Percentiles rank a stretch among this genome's conserved stretches.
These are phyloP conservation scores for Cryptus armator DNA, from an alignment of 2,888 invertebrate species.

Conservation along the genomic window DNA sequence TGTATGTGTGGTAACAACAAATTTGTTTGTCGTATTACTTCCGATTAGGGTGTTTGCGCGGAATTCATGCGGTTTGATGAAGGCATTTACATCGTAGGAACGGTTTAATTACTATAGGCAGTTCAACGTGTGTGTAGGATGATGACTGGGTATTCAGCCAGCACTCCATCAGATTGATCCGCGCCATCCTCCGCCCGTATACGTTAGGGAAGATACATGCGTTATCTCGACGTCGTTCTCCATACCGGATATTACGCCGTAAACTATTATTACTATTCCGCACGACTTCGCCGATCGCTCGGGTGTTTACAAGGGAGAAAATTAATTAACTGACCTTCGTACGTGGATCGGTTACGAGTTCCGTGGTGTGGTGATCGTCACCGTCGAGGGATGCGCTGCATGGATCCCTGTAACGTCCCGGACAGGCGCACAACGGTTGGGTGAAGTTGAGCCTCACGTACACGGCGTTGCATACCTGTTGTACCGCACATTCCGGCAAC, in stretches of 20 bases:
- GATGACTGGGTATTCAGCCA: background rate
- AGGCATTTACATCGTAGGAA: background rate
- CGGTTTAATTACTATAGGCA: background rate
- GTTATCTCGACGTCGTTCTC: background rate
- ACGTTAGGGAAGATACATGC: background rate
- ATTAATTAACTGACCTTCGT: conserved; percentile 89
- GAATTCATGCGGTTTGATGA: background rate
- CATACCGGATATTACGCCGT: conserved; percentile 22
- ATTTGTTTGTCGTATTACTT: background rate
- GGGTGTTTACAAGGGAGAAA: background rate
- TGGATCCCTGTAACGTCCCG: conserved; percentile 94
- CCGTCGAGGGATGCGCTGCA: conserved; percentile 96
- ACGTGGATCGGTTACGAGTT: conserved; percentile 94
- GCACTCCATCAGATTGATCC: background rate
- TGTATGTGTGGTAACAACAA: background rate
- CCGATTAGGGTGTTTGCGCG: background rate
- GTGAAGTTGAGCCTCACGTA: conserved; percentile 97
- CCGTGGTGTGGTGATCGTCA: conserved; percentile 96
- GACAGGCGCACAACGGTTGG: conserved; percentile 96
- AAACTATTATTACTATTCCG: conserved; percentile 1
- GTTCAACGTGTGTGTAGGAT: background rate
- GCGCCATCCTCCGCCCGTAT: background rate
- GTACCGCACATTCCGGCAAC: conserved; percentile 97
- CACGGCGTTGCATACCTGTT: conserved; percentile 97
- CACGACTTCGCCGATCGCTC: background rate